Percentiles rank a stretch among this genome's conserved stretches.
Evolutionary conservation across 2,113 vertebrate species (phyloP).

Genomic region (Stictonetta naevosa): DNA sequence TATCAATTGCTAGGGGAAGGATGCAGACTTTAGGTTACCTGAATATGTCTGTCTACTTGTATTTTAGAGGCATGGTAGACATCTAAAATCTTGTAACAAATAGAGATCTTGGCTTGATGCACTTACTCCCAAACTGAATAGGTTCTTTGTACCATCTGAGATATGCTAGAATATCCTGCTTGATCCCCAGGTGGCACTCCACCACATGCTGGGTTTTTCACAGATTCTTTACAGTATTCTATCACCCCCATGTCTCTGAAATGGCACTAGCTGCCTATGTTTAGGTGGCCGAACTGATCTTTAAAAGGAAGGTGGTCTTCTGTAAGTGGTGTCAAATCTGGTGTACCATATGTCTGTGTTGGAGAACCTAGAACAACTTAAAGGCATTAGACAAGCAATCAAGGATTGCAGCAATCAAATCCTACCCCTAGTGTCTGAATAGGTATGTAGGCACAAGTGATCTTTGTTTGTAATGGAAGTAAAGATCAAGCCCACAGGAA

Average conservation of each 20-base stretch:
- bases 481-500: not conserved
- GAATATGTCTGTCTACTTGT: not conserved
- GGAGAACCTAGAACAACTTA: not conserved
- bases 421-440: not conserved
- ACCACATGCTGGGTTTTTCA: not conserved
- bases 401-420: not conserved
- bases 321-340: not conserved
- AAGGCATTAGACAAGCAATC: not conserved
- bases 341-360: accelerated
- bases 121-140: not conserved
- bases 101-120: not conserved
- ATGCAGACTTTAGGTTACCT: not conserved
- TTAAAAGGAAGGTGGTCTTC: not conserved
- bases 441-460: not conserved
- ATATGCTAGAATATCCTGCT: not conserved
- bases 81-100: not conserved
- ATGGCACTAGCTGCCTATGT: not conserved
- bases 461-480: not conserved
- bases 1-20: not conserved
- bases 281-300: not conserved
- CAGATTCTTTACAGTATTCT: not conserved
- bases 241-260: not conserved
- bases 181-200: not conserved
- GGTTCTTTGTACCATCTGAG: not conserved
- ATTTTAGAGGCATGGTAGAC: not conserved